Percentiles rank a stretch among this genome's conserved stretches.
Evolutionary conservation across 1,140 invertebrate species (phyloP).

Genomic region (Oncopeltus fasciatus): DNA sequence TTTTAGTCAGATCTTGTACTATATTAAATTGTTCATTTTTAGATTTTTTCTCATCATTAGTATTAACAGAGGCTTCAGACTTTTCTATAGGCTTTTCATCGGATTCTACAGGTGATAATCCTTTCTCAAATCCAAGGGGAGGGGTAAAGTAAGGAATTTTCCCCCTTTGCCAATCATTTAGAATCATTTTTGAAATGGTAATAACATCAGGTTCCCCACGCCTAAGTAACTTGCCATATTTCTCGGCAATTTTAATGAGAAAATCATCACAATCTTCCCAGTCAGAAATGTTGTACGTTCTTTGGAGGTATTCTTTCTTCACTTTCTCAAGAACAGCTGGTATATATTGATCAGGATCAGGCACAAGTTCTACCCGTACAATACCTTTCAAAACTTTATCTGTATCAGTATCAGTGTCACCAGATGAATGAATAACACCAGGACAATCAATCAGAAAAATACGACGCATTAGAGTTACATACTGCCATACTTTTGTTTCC

Average conservation of each 20-base stretch:
- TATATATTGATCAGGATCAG: constrained; percentile 91
- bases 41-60: constrained; percentile 1
- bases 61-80: neutral
- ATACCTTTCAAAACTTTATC: constrained; percentile 94
- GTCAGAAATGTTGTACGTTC: constrained; percentile 76
- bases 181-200: constrained; percentile 80
- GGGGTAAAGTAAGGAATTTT: constrained; percentile 88
- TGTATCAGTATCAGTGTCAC: constrained; percentile 79
- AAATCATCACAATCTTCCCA: constrained; percentile 78
- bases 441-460: constrained; percentile 99
- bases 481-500: constrained; percentile 99
- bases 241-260: constrained; percentile 74
- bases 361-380: constrained; percentile 87
- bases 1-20: constrained; percentile 67
- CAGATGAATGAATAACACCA: constrained; percentile 90
- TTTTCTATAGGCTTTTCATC: constrained; percentile 7
- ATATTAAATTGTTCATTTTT: constrained; percentile 33
- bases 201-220: constrained; percentile 88
- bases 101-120: constrained; percentile 26
- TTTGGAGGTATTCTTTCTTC: constrained; percentile 73
- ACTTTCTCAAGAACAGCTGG: constrained; percentile 72
- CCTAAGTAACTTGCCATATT: constrained; percentile 81
- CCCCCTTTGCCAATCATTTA: constrained; percentile 98
- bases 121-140: constrained; percentile 61
- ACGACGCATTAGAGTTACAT: constrained; percentile 91